A percentile compares a stretch with the other conserved stretches of the same genome.
These are phyloP conservation scores for Notodonta dromedarius DNA, from an alignment of 2,888 invertebrate species.

Conservation along the genomic window DNA sequence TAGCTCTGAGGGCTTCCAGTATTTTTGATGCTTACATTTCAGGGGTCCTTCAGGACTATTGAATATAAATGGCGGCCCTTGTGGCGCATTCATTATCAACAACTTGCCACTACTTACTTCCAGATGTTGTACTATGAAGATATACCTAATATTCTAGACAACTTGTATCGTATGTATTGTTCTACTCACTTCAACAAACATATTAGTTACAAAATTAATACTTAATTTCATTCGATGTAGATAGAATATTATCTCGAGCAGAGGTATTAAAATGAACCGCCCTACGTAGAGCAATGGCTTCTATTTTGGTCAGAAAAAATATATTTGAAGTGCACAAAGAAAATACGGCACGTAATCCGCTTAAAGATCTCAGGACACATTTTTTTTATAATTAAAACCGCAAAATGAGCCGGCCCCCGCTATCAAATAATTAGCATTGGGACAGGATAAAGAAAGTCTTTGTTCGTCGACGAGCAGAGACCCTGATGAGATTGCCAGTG, in stretches of 20 bases:
- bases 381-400: slow-evolving; percentile 9
- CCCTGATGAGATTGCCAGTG: slow-evolving; percentile 7
- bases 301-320: not conserved
- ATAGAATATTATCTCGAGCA: not conserved
- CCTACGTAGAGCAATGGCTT: not conserved
- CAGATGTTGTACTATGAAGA: not conserved
- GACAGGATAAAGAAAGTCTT: slow-evolving; percentile 28
- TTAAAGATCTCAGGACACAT: not conserved
- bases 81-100: slow-evolving; percentile 22
- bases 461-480: slow-evolving; percentile 21
- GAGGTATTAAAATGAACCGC: not conserved
- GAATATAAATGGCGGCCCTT: slow-evolving; percentile 30
- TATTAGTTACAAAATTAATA: no score
- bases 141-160: not conserved
- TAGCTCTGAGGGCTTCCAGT: slow-evolving; percentile 8
- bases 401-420: slow-evolving; percentile 7
- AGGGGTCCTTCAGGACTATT: slow-evolving; percentile 13
- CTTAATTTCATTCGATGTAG: not conserved
- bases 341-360: not conserved
- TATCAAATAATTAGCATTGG: slow-evolving; percentile 37
- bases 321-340: not conserved
- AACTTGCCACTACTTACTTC: not conserved
- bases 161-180: not conserved
- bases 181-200: no score
- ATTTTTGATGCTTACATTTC: slow-evolving; percentile 20